phyloP scores from a whole-genome alignment of 92 coral and sea anemone genomes.

The Heliopora coerulea region DNA sequence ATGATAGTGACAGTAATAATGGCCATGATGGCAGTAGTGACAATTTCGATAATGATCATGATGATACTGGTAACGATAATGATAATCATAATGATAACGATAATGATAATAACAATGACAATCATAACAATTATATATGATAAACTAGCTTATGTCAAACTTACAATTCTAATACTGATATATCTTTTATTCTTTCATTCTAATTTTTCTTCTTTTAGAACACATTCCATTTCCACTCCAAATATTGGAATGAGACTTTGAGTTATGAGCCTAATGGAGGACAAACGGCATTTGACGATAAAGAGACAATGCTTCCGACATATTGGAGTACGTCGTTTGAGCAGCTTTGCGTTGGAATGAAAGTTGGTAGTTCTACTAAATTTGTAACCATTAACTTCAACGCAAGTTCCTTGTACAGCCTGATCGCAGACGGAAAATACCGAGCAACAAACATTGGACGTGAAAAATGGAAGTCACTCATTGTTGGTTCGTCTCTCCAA shows the following conservation, averaged over 20 bases:
- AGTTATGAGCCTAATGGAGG: constrained; percentile 1
- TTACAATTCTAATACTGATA: too few relatives aligned
- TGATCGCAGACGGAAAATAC: constrained; percentile 15
- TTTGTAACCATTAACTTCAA: constrained; percentile 1
- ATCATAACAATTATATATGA: too few relatives aligned
- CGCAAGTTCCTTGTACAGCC: constrained; percentile 11
- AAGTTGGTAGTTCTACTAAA: background rate
- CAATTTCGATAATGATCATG: too few relatives aligned
- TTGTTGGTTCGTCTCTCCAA: constrained; percentile 12
- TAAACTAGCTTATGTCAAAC: too few relatives aligned
- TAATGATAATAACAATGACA: too few relatives aligned
- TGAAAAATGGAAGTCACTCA: constrained; percentile 8
- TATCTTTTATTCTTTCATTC: too few relatives aligned
- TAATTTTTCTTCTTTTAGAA: background rate
- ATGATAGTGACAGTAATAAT: too few relatives aligned
- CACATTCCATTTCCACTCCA: background rate
- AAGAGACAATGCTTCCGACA: constrained; percentile 18
- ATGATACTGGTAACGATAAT: too few relatives aligned
- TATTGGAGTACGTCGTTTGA: background rate
- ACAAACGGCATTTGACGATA: background rate
- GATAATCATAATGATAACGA: too few relatives aligned
- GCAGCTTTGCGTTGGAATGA: constrained; percentile 18
- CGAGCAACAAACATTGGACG: background rate
- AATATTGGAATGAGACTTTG: background rate
- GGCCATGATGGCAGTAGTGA: too few relatives aligned